Base-by-base conservation (phyloP, 2,113 vertebrate species). In the Aegithalos caudatus region DNA sequence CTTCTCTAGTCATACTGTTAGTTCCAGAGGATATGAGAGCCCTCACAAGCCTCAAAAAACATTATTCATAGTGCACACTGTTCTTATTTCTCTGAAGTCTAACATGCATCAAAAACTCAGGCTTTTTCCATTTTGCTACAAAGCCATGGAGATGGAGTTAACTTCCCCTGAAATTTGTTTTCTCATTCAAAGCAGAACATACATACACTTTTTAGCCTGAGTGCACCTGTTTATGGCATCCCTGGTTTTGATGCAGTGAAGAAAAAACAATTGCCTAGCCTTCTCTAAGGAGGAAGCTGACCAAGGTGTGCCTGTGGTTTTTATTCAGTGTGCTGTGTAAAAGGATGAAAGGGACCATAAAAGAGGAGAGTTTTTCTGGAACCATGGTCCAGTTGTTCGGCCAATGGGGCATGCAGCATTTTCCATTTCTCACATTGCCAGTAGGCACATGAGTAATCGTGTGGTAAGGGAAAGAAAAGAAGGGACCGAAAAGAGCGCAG, bases 281-380 rank as follows among this genome's bases (percentile, higher is more conserved):
- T 94, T 86, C 64, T 84, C 62, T 97, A 92, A 96, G 58, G 89
- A 92, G 81, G 83, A 92, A 93, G 38, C 77, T 37, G 60, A 72
- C 78, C 88, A 93, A 95, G 90, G 90, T 93, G 90, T 94, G 92
- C 72, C 78, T 95, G 86, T 90, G 95, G 90, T 97, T 96, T 96
- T 96, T 90, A 96, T 95, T 95, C 81, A 96, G 40, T 33, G 62
- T 73, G 54, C 81, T 28, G 3, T 84, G 56, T 80, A 90, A 78
- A 96, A 93, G 91, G 95, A 96, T 97, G 54, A 97, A 97, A 96
- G 94, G 81, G 33, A 60, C 42, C 21, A 38, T 14, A 65, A 90
- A 93, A 93, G 83, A 94, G 71, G 92, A 94, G 66, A 76, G 67
- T 67, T 95, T 83, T 89, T 35, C 81, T 94, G 74, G 88, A 95